A percentile compares a stretch with the other conserved stretches of the same genome.
Evolutionary conservation across 2,797 vertebrate species (phyloP).

Genomic region (Crax fasciolata): DNA sequence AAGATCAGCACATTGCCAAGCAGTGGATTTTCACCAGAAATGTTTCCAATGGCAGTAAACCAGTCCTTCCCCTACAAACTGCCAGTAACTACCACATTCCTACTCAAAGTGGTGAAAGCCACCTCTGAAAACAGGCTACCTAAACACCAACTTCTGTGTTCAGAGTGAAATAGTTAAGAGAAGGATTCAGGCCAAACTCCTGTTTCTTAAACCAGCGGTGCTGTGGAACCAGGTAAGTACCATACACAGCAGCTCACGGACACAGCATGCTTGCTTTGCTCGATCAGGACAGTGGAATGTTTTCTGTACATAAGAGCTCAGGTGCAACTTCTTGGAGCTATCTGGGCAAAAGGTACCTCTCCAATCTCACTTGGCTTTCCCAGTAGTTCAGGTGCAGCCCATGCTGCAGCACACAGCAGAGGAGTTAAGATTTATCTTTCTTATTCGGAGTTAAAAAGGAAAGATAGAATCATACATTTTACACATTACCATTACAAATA

Average conservation of each 20-base stretch:
- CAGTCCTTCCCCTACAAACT: background rate
- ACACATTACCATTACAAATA: background rate
- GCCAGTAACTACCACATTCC: background rate
- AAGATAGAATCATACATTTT: background rate
- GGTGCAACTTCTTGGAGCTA: background rate
- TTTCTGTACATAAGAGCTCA: rapidly evolving
- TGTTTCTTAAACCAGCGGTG: background rate
- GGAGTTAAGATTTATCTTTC: background rate
- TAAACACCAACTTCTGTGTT: background rate
- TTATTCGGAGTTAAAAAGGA: background rate
- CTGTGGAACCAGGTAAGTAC: too few relatives aligned
- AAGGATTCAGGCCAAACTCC: background rate
- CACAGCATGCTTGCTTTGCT: rapidly evolving
- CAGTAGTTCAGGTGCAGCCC: background rate
- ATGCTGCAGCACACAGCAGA: background rate
- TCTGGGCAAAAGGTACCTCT: background rate
- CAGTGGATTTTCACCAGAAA: background rate
- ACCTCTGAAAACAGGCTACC: background rate
- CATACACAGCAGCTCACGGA: background rate
- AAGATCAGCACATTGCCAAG: conserved; percentile 1
- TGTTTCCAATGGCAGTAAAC: background rate
- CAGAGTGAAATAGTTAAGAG: background rate
- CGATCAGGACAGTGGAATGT: background rate
- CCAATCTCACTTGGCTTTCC: background rate
- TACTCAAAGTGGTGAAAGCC: background rate